phyloP scores from a whole-genome alignment of 2,113 vertebrate genomes.

The Maccullochella peelii region DNA sequence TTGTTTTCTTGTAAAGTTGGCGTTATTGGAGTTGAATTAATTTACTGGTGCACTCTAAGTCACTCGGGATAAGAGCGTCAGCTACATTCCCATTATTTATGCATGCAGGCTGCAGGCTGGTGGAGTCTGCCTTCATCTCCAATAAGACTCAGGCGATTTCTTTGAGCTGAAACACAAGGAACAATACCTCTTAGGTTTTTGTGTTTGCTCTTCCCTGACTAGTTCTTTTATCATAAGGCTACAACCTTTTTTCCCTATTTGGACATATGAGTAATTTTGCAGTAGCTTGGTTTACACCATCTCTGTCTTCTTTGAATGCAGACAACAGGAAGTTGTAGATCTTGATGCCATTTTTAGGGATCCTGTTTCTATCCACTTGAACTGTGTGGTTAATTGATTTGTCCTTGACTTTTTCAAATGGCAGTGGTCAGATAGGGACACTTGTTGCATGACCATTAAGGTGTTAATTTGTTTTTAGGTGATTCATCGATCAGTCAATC shows the following conservation, averaged over 20 bases:
- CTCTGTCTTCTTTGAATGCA: neutral
- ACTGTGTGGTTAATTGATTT: neutral
- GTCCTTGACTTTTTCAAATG: neutral
- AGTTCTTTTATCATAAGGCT: neutral
- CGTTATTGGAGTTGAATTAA: neutral
- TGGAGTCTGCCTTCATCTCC: constrained; percentile 47
- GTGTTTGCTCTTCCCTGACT: neutral
- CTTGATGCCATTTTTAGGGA: neutral
- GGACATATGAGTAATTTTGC: neutral
- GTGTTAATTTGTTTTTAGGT: too few species aligned
- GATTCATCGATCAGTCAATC: too few species aligned
- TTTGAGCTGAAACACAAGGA: constrained; percentile 43
- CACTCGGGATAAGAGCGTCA: constrained; percentile 19
- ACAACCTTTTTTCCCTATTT: neutral
- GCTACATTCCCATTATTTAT: constrained; percentile 53
- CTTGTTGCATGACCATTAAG: neutral
- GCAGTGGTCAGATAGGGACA: neutral
- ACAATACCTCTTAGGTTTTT: constrained; percentile 1
- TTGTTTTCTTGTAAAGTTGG: neutral
- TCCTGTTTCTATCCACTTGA: neutral
- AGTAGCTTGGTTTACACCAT: neutral
- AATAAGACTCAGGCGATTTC: constrained; percentile 47
- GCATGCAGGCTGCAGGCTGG: constrained; percentile 54
- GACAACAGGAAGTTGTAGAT: neutral
- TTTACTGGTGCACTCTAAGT: neutral